Percentiles rank a stretch among this genome's conserved stretches.
phyloP scores from a whole-genome alignment of 1,140 invertebrate species.

The Paramacrobiotus metropolitanus region DNA sequence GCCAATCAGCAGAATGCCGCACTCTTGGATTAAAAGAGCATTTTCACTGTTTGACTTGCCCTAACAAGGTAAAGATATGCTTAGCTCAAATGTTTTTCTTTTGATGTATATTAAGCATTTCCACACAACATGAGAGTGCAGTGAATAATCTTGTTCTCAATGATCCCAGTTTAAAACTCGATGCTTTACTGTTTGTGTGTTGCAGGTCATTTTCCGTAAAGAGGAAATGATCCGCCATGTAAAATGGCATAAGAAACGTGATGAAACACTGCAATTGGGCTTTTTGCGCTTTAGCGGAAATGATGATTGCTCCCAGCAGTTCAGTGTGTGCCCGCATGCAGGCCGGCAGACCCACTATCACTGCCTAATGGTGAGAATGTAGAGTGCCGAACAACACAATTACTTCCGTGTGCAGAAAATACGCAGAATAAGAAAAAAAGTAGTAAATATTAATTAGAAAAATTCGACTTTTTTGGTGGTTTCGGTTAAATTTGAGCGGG shows the following conservation, averaged over 20 bases:
- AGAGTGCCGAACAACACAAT: background rate
- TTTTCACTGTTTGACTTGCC: background rate
- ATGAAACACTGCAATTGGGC: conserved; percentile 81
- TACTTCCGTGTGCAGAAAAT: background rate
- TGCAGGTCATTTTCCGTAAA: conserved; percentile 74
- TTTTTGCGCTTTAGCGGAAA: conserved; percentile 80
- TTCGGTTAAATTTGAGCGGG: too few relatives aligned
- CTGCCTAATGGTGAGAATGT: conserved; percentile 50
- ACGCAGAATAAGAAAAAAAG: too few relatives aligned
- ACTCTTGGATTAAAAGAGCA: conserved; percentile 1
- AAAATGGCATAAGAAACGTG: conserved; percentile 96
- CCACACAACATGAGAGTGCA: too few relatives aligned
- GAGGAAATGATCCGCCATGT: conserved; percentile 97
- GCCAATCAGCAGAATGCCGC: conserved; percentile 1
- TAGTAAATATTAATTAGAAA: too few relatives aligned
- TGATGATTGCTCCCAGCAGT: conserved; percentile 63
- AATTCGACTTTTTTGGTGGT: too few relatives aligned
- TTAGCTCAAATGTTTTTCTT: too few relatives aligned
- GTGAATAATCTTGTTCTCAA: too few relatives aligned
- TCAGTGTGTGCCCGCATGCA: conserved; percentile 65
- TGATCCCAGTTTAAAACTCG: too few relatives aligned
- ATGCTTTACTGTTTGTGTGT: background rate
- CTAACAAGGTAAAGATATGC: background rate
- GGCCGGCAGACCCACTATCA: conserved; percentile 94
- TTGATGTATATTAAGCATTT: too few relatives aligned